Evolutionary conservation across 2,113 vertebrate species (phyloP), one percentile per base, ranked within the genome.

Genomic region (Dunckerocampus dactyliophorus): DNA sequence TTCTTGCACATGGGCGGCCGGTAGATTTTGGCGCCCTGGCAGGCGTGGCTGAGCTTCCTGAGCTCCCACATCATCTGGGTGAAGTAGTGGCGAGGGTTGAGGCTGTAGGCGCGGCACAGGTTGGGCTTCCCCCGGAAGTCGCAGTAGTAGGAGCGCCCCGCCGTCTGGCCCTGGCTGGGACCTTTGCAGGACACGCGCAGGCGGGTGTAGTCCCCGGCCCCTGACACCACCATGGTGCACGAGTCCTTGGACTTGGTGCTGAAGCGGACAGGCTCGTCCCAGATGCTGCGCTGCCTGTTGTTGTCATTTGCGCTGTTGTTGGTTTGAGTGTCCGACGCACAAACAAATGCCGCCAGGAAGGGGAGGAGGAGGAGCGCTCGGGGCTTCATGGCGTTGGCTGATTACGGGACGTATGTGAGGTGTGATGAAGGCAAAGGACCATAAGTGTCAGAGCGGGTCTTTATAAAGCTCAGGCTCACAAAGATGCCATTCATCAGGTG

Each of bases 31-130:
- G 75, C 71, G 54, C 90, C 88, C 80, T 91, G 90, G 2, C 93
- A 95, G 60, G 92, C 89, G 0, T 94, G 90, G 0, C 71, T 81
- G 47, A 89, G 65, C 72, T 92, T 94, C 37, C 89, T 86, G 69
- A 93, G 70, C 46, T 92, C 90, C 47, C 76, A 79, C 1, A 91
- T 92, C 0, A 94, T 83, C 86, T 93, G 93, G 55, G 84, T 91
- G 89, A 94, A 95, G 81, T 90, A 95, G 65, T 91, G 87, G 47
- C 85, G 90, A 10, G 91, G 90, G 54, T 94, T 93, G 53, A 74
- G 85, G 80, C 80, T 89, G 81, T 93, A 95, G 49, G 91, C 69
- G 3, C 85, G 90, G 70, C 93, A 95, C 54, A 86, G 21, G 12
- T 84, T 86, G 0, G 93, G 93, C 61, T 93, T 91, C 28, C 92